Conservation (phyloP, 2,113 vertebrate species). For the Osmerus eperlanus region DNA sequence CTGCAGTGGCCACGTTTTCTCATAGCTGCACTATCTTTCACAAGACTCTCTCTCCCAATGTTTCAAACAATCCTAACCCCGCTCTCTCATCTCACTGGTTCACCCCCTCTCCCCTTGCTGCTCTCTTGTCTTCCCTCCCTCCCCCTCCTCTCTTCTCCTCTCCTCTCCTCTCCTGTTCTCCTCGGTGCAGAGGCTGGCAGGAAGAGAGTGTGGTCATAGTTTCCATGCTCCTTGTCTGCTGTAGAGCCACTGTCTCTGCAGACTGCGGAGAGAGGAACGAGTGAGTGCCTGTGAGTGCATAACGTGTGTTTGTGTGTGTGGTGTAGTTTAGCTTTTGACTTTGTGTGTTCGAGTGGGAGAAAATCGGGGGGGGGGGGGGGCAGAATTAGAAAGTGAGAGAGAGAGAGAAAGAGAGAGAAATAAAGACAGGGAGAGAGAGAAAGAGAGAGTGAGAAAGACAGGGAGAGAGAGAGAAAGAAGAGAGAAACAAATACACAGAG, state of each 20-base stretch:
- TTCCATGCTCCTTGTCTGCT: constrained; percentile 40
- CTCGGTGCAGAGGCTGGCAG: constrained; percentile 25
- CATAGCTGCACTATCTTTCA: too few relatives aligned
- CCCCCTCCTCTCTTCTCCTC: constrained; percentile 1
- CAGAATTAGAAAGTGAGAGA: too few relatives aligned
- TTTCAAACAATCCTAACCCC: too few relatives aligned
- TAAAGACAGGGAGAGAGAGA: too few relatives aligned
- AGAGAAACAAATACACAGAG: too few relatives aligned
- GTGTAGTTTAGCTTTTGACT: background rate
- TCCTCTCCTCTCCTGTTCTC: background rate
- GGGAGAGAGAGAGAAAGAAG: too few relatives aligned
- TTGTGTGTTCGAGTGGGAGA: background rate
- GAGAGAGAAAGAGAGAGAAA: background rate
- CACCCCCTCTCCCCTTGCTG: constrained; percentile 5
- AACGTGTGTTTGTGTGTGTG: background rate
- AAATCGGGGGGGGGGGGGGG: background rate
- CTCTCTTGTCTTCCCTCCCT: background rate
- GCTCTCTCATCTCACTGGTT: too few relatives aligned
- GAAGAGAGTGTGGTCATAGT: constrained; percentile 27
- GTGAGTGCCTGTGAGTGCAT: background rate
- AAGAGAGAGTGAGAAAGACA: too few relatives aligned
- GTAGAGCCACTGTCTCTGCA: constrained; percentile 15
- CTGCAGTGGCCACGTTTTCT: too few relatives aligned
- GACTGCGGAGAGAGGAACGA: background rate
- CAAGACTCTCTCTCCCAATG: too few relatives aligned